phyloP scores from a whole-genome alignment of 2,113 vertebrate genomes.

The Pithys albifrons region DNA sequence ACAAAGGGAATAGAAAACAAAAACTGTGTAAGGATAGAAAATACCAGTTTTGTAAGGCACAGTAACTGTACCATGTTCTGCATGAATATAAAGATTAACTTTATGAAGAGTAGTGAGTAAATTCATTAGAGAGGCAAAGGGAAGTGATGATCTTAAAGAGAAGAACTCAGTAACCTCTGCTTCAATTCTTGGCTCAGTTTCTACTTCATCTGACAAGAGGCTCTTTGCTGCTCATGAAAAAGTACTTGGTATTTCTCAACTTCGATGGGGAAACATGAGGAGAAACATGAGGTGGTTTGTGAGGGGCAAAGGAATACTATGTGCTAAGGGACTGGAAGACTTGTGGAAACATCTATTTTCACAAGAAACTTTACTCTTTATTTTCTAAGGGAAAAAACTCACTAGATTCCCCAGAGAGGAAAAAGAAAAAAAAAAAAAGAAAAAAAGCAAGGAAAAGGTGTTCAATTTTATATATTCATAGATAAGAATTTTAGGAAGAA shows the following conservation, averaged over 20 bases:
- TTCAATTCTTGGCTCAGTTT: neutral
- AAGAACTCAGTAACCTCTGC: neutral
- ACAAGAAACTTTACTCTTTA: neutral
- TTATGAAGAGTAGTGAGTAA: neutral
- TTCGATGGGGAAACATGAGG: neutral
- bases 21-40: neutral
- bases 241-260: neutral
- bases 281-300: neutral
- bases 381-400: neutral
- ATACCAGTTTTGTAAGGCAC: neutral
- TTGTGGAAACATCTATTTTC: neutral
- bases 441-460: constrained; percentile 2
- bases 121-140: neutral
- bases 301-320: neutral
- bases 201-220: neutral
- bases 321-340: neutral
- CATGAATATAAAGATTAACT: neutral
- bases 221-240: neutral
- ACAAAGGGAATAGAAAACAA: neutral
- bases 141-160: neutral
- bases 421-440: neutral
- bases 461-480: constrained; percentile 20
- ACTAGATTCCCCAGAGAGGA: fast-evolving
- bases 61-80: neutral
- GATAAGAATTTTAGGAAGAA: constrained; percentile 14